Evolutionary conservation across 2,888 invertebrate genomes (phyloP), one percentile per base, ranked within the genome.

Genomic region (Eucriotettix oculatus): DNA sequence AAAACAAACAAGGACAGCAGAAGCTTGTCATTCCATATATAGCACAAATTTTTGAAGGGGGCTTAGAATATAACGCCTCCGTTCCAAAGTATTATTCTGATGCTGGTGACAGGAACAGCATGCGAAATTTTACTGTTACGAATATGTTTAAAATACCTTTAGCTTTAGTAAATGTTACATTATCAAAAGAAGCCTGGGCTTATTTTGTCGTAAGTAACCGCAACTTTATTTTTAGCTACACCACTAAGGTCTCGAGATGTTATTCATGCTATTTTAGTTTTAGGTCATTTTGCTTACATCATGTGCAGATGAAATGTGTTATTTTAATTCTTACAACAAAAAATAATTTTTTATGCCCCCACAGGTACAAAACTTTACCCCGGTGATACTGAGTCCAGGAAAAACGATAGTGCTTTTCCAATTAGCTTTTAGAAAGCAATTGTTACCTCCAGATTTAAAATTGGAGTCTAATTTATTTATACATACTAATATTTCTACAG

Each of bases 61-160:
- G 82, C 56, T 70, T 83, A 57, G 75, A 75, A 63, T 79, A 76
- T 66, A 79, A 82, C 68, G 71, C 75, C 44, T 76, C 80, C 54
- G 72, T 75, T 52, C 78, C 79, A 2, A 76, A 78, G 64, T 81
- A 74, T 52, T 65, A 65, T 54, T 68, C 73, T 72, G 66, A 70
- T 70, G 57, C 72, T 71, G 64, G 70, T 68, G 63, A 68, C 68
- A 60, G 66, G 12, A 68, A 70, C 29, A 70, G 69, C 59, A 66
- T 71, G 40, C 53, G 85, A 62, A 76, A 78, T 66, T 76, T 87
- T 65, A 75, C 77, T 58, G 77, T 89, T 62, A 80, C 81, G 59
- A 92, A 91, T 73, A 81, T 81, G 67, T 90, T 87, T 71, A 79
- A 82, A 68, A 78, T 83, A 66, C 83, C 89, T 10, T 71, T 92